Evolutionary conservation across 2,888 invertebrate genomes (phyloP), one percentile per base, ranked within the genome.

Genomic region (Meiosimyza decipiens): DNA sequence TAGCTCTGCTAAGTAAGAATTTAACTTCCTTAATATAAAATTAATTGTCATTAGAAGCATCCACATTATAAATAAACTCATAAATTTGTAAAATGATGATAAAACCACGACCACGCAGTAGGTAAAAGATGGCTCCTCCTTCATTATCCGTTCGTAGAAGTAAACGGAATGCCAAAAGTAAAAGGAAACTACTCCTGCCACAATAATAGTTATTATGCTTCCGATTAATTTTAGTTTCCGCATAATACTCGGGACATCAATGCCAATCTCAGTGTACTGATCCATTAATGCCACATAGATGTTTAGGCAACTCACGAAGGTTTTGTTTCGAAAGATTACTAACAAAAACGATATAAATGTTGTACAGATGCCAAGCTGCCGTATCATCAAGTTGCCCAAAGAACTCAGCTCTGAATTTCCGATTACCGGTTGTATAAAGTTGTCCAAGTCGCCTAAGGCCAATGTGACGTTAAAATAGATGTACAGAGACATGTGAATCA

Each of bases 101-200:
- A 81, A 63, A 5, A 75, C 72, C 1, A 79, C 76, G 47, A 78
- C 77, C 7, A 79, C 52, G 71, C 79, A 78, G 71, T 76, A 79
- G 2, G 74, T 71, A 1, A 77, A 33, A 0, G 73, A 66, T 0
- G 80, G 78, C 1, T 76, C 64, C n/a, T 73, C 71, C 6, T 77
- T 52, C 0, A 76, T 78, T 15, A 81, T 74, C 5, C 72, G 13
- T 55, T 78, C 72, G 67, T 78, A 81, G 74, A 79, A 81, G 54
- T 72, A 73, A 12, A 79, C 71, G 12, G 79, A 77, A 76, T 81
- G 81, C 75, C 76, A 77, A 47, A 77, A 76, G n/a, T 76, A 74
- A 40, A 78, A 76, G 2, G 67, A 0, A 7, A 79, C 15, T 12
- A 73, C 1, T 2, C 6, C 49, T 1, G 70, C 12, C 9, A 77